phyloP scores from a whole-genome alignment of 2,113 vertebrate genomes.

The Octodon degus region DNA sequence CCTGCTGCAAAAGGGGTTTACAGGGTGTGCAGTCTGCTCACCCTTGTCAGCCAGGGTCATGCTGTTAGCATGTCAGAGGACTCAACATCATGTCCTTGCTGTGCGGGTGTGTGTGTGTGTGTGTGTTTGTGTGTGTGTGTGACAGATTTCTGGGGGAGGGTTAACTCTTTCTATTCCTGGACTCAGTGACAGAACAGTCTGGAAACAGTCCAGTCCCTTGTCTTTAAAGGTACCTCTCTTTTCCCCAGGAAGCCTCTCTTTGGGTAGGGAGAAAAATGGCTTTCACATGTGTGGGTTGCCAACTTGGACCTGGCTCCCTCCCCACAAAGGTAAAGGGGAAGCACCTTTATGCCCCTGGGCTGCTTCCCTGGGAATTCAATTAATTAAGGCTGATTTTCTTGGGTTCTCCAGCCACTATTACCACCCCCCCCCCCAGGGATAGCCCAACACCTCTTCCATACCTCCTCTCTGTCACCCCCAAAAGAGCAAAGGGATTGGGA shows the following conservation, averaged over 20 bases:
- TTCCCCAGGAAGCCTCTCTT: neutral
- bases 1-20: neutral
- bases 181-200: neutral
- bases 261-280: neutral
- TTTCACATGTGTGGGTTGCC: neutral
- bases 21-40: neutral
- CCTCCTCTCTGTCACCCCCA: neutral
- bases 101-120: neutral
- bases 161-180: slow-evolving; percentile 65
- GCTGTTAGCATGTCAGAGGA: slow-evolving; percentile 53
- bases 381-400: slow-evolving; percentile 84
- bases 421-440: slow-evolving; percentile 50
- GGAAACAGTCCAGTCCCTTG: neutral
- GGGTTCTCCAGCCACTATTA: slow-evolving; percentile 29
- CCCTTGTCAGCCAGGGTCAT: slow-evolving; percentile 16
- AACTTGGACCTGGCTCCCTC: neutral
- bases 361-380: slow-evolving; percentile 82
- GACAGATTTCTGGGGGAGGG: slow-evolving; percentile 49
- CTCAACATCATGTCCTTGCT: slow-evolving; percentile 25
- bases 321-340: slow-evolving; percentile 45
- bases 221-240: neutral
- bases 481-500: slow-evolving; percentile 25
- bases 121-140: neutral
- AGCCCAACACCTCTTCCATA: slow-evolving; percentile 60
- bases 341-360: slow-evolving; percentile 75